Evolutionary conservation across 2,888 invertebrate species (phyloP).

Genomic region (Trisateles emortualis): DNA sequence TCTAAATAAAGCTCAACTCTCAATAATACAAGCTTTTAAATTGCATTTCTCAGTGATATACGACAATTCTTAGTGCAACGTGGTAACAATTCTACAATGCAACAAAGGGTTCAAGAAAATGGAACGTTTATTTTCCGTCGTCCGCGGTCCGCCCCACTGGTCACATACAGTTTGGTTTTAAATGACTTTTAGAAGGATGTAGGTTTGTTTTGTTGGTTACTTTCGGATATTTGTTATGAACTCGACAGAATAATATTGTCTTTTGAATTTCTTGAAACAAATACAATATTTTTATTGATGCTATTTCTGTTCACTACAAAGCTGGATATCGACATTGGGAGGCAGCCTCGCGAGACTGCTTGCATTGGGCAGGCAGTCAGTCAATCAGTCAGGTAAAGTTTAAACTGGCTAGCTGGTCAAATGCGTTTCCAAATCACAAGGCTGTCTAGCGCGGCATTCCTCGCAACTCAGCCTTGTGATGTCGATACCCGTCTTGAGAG

Average conservation of each 20-base stretch:
- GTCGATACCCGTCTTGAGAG: no score
- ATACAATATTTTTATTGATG: neutral
- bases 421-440: no score
- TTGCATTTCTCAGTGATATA: slow-evolving; percentile 46
- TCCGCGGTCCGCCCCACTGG: slow-evolving; percentile 34
- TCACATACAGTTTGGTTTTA: slow-evolving; percentile 50
- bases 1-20: slow-evolving; percentile 19
- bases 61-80: slow-evolving; percentile 36
- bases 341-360: no score
- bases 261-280: slow-evolving; percentile 9
- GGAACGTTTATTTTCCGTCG: slow-evolving; percentile 43
- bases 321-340: no score
- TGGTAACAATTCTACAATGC: slow-evolving; percentile 39
- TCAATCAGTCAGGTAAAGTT: no score
- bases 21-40: slow-evolving; percentile 37
- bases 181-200: slow-evolving; percentile 51
- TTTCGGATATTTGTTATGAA: slow-evolving; percentile 22
- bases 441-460: no score
- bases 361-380: no score
- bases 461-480: no score
- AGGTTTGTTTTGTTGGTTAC: slow-evolving; percentile 24
- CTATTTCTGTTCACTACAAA: neutral
- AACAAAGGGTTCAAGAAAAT: slow-evolving; percentile 47
- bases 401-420: no score
- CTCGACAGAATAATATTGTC: slow-evolving; percentile 25